Evolutionary conservation across 1,140 invertebrate genomes (phyloP), one percentile per base, ranked within the genome.

Genomic region (Drosophila hydei): DNA sequence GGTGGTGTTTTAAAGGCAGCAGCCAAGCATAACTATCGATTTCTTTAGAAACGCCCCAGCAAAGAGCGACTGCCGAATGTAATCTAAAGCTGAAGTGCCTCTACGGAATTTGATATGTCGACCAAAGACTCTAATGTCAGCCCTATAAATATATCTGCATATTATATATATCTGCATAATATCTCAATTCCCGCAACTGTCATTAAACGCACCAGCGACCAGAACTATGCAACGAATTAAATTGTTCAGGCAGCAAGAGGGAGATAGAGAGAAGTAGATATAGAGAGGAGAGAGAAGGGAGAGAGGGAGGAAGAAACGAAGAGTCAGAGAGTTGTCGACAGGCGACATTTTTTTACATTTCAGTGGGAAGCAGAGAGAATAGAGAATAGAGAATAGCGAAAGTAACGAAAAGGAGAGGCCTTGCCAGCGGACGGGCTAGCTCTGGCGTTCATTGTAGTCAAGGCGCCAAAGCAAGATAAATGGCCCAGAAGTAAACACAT

Each of bases 391-490:
- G n/a, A n/a, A n/a, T n/a, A 55, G n/a, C n/a, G 76, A 77, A 60
- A 21, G 38, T 52, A 79, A 59, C 55, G 40, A 33, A 42, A 5
- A 19, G 36, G 27, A 48, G 56, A 74, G 59, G 52, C 16, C 11
- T 12, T 9, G 30, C n/a, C n/a, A n/a, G n/a, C n/a, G n/a, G n/a
- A n/a, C n/a, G n/a, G n/a, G 30, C 48, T 59, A 50, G 33, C 12
- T 63, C 40, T 14, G 42, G 19, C 12, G 45, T 33, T 25, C 64
- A 73, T 79, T 76, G 80, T 84, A 84, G 79, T 83, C 62, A 62
- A 73, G 80, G 79, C 80, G 79, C 80, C 79, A 84, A 77, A 85
- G 79, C 79, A 85, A 84, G 80, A 84, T 79, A 84, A 84, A 84
- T 84, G 79, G 79, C 80, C 55, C 72, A 76, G 79, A 84, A 84